Evolutionary conservation across 2,888 invertebrate genomes (phyloP), one percentile per base, ranked within the genome.

Genomic region (Gryllus longicercus): DNA sequence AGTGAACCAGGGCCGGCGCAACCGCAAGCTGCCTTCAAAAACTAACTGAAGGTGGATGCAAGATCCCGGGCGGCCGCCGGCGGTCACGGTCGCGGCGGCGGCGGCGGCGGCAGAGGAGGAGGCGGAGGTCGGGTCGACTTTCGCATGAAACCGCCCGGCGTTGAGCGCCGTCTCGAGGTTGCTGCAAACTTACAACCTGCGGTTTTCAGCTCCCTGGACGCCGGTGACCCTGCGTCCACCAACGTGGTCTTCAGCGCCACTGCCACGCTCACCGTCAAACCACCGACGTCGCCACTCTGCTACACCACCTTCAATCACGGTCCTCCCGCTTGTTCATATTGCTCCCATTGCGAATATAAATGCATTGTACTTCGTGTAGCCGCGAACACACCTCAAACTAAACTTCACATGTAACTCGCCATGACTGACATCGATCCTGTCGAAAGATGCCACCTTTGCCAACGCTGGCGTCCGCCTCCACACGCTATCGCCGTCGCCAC

Each of bases 131-230:
- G 63, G 63, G 16, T 63, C 63, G 63, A 63, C 63, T 63, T 63
- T 63, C 63, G n/a, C 63, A 63, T 63, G n/a, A 63, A 63, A 63
- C 63, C 14, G 63, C 63, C 16, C 4, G 12, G 63, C 63, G 63
- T 14, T 38, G 38, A n/a, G n/a, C 63, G 16, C 14, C 14, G n/a
- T 18, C 63, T n/a, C 63, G 63, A 63, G 63, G 63, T 63, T 63
- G 63, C 63, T 63, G 16, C 63, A 63, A 63, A 63, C 63, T 63
- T 63, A 63, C 63, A 63, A 63, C 16, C 63, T 63, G 63, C 63
- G 63, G 63, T 63, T 63, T 63, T n/a, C 12, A 18, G 38, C 38
- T 18, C 63, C 63, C 63, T 63, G 63, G 63, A 16, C 63, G 63
- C 63, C 14, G 63, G 63, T n/a, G 63, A 63, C 63, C 63, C n/a